Evolutionary conservation across 1,140 invertebrate species (phyloP).

Genomic region (Gryllus bimaculatus): DNA sequence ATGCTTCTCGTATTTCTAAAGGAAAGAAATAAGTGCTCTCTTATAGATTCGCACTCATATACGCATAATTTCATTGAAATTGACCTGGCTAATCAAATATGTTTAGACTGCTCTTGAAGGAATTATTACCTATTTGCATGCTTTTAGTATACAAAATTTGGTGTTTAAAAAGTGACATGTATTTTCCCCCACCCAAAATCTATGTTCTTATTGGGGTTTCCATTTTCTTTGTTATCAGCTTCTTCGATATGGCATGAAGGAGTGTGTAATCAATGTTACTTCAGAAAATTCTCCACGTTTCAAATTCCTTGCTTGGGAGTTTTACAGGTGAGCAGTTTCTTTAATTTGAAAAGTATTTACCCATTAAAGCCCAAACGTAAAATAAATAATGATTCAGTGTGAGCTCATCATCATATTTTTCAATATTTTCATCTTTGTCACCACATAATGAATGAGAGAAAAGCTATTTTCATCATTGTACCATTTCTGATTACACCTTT

Average conservation of each 20-base stretch:
- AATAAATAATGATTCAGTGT: neutral
- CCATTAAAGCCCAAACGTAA: neutral
- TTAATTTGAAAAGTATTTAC: neutral
- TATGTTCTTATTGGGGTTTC: no score
- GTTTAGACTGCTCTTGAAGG: no score
- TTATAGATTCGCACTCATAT: neutral
- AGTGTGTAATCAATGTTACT: slow-evolving; percentile 15
- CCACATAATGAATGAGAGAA: neutral
- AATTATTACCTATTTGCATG: no score
- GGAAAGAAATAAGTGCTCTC: no score
- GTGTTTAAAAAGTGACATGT: no score
- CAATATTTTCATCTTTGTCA: neutral
- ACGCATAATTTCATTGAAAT: neutral
- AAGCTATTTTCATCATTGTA: neutral
- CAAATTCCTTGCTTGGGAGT: slow-evolving; percentile 21
- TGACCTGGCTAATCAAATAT: no score
- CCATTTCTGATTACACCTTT: no score
- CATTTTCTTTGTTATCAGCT: slow-evolving; percentile 28
- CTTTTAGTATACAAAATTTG: no score
- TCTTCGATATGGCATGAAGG: slow-evolving; percentile 11
- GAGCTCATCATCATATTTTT: neutral
- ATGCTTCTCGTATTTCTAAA: no score
- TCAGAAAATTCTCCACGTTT: slow-evolving; percentile 22
- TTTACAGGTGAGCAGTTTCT: slow-evolving; percentile 20
- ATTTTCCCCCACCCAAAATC: no score